Evolutionary conservation across 2,888 invertebrate genomes (phyloP).

Genomic region (Hirtodrosophila histrioides): DNA sequence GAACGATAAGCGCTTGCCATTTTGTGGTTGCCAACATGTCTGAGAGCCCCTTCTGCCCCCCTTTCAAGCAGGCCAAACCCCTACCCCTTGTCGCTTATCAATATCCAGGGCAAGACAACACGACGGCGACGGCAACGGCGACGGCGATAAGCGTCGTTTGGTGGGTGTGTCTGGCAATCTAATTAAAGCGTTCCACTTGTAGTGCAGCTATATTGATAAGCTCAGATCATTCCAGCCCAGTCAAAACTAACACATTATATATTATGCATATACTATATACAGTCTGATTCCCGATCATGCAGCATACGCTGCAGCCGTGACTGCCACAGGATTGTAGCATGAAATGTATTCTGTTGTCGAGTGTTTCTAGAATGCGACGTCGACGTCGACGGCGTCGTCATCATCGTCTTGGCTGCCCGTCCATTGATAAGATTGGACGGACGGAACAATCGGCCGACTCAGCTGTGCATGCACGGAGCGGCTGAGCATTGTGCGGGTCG

Average conservation of each 20-base stretch:
- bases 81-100: conserved; percentile 31
- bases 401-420: conserved; percentile 6
- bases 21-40: neutral
- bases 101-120: conserved; percentile 35
- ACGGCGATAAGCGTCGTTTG: conserved; percentile 41
- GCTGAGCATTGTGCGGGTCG: conserved; percentile 41
- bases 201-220: conserved; percentile 28
- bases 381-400: neutral
- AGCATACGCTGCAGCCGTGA: conserved; percentile 37
- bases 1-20: conserved; percentile 2
- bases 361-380: conserved; percentile 19
- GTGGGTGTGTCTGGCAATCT: conserved; percentile 51
- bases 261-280: neutral
- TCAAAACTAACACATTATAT: neutral
- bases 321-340: conserved; percentile 29
- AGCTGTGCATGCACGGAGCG: conserved; percentile 59
- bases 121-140: conserved; percentile 6
- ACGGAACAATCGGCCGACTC: conserved; percentile 50
- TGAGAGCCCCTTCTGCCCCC: neutral
- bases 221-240: conserved; percentile 27
- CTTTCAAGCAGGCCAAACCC: neutral
- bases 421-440: conserved; percentile 63
- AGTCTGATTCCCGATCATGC: conserved; percentile 13
- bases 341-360: conserved; percentile 7
- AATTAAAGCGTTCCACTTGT: conserved; percentile 26